Percentiles rank a stretch among this genome's conserved stretches.
Conservation (phyloP, 1,140 invertebrate species). For the Belonocnema kinseyi region DNA sequence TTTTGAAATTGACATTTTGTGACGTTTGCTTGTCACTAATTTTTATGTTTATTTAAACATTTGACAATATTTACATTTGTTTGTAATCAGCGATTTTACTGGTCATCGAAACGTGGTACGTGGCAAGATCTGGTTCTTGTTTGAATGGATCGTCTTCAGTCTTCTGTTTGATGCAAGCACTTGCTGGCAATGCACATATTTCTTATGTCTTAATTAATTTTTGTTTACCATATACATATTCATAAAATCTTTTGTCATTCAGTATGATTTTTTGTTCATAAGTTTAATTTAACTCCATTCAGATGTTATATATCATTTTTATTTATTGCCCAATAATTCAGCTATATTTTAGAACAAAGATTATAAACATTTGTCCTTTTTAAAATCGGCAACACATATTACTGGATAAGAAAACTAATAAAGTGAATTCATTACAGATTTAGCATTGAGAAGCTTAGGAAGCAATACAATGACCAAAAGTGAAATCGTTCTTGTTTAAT, state of each 20-base stretch:
- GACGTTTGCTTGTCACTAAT: not conserved
- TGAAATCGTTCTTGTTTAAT: not conserved
- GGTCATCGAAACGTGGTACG: conserved; percentile 38
- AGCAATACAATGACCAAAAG: conserved; percentile 10
- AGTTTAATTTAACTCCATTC: no score
- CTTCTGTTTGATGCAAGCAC: conserved; percentile 59
- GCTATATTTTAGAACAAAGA: not conserved
- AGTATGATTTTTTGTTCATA: not conserved
- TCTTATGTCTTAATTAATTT: conserved; percentile 45
- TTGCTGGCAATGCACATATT: conserved; percentile 71
- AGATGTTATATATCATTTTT: not conserved
- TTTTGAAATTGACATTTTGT: no score
- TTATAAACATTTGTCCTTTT: not conserved
- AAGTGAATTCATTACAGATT: conserved; percentile 28
- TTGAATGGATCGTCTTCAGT: not conserved
- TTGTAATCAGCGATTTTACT: conserved; percentile 35
- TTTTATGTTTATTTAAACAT: not conserved
- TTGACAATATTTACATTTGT: not conserved
- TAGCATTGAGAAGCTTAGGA: conserved; percentile 17
- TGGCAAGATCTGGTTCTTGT: not conserved
- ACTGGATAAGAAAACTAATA: conserved; percentile 19
- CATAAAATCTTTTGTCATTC: conserved; percentile 44
- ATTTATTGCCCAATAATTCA: not conserved
- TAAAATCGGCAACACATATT: not conserved
- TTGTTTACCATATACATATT: conserved; percentile 16